Conservation (phyloP, 2,888 invertebrate species). For the Linnaemya tessellans region DNA sequence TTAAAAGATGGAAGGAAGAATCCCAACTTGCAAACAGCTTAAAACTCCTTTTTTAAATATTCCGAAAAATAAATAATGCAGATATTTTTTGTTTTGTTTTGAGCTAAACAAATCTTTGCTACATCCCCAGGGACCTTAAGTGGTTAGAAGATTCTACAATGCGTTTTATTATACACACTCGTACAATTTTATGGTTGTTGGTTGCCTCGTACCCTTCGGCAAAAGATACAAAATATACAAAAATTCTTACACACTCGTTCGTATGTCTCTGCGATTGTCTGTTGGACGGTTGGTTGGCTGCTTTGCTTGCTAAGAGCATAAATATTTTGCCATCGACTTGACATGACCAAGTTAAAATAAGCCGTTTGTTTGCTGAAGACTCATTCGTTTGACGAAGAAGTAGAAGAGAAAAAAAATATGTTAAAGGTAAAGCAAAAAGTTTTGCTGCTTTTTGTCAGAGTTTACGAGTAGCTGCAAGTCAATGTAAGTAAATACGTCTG, state of each 20-base stretch:
- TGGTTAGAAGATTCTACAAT: constrained; percentile 27
- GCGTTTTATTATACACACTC: constrained; percentile 39
- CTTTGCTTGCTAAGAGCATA: constrained; percentile 13
- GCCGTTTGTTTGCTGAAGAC: constrained; percentile 50
- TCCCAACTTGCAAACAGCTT: constrained; percentile 1
- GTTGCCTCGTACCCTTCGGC: constrained; percentile 31
- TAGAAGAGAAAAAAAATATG: constrained; percentile 33
- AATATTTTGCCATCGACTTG: constrained; percentile 45
- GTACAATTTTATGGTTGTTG: constrained; percentile 58
- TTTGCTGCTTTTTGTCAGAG: constrained; percentile 37
- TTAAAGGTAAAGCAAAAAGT: constrained; percentile 49
- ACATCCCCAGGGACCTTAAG: constrained; percentile 31
- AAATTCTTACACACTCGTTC: constrained; percentile 18
- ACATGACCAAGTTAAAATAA: constrained; percentile 52
- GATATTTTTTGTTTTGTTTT: constrained; percentile 5
- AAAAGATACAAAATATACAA: constrained; percentile 11
- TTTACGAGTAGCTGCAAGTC: constrained; percentile 21
- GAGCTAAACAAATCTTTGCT: constrained; percentile 1
- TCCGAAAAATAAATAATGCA: background rate
- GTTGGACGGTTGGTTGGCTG: background rate
- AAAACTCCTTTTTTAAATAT: constrained; percentile 20
- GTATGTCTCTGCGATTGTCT: constrained; percentile 4
- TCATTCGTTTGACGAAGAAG: background rate
- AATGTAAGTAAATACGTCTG: constrained; percentile 21
- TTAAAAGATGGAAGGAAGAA: background rate